Evolutionary conservation across 1,140 invertebrate species (phyloP).

Genomic region (Holotrichia oblita): DNA sequence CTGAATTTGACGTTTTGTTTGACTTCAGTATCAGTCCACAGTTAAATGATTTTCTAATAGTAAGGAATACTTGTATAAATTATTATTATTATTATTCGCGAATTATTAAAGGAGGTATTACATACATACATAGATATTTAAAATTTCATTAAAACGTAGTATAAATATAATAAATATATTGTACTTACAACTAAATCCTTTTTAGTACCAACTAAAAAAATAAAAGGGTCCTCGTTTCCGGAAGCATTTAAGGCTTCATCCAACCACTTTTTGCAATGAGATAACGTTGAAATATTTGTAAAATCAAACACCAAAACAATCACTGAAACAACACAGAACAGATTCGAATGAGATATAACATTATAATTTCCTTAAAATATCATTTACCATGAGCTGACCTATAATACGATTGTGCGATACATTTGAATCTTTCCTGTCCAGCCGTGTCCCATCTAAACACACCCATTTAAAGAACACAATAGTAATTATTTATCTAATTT

Average conservation of each 20-base stretch:
- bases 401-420: constrained; percentile 88
- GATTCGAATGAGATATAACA: background rate
- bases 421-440: constrained; percentile 89
- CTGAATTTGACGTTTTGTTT: too few relatives aligned
- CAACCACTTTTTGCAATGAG: constrained; percentile 76
- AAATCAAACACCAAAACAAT: constrained; percentile 84
- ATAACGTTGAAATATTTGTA: constrained; percentile 71
- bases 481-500: constrained; percentile 63
- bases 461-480: constrained; percentile 38
- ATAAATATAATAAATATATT: too few relatives aligned
- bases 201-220: constrained; percentile 85
- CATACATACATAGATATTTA: too few relatives aligned
- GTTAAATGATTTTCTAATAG: background rate
- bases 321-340: constrained; percentile 61
- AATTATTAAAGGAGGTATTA: too few relatives aligned
- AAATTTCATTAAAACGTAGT: too few relatives aligned
- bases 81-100: too few relatives aligned
- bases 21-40: too few relatives aligned
- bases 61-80: background rate
- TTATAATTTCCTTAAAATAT: background rate
- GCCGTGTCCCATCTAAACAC: constrained; percentile 86
- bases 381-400: constrained; percentile 78
- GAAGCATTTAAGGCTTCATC: constrained; percentile 70
- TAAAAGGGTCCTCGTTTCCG: constrained; percentile 65
- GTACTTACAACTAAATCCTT: constrained; percentile 73